Evolutionary conservation across 2,797 vertebrate genomes (phyloP).

Genomic region (Cyclura pinguis): DNA sequence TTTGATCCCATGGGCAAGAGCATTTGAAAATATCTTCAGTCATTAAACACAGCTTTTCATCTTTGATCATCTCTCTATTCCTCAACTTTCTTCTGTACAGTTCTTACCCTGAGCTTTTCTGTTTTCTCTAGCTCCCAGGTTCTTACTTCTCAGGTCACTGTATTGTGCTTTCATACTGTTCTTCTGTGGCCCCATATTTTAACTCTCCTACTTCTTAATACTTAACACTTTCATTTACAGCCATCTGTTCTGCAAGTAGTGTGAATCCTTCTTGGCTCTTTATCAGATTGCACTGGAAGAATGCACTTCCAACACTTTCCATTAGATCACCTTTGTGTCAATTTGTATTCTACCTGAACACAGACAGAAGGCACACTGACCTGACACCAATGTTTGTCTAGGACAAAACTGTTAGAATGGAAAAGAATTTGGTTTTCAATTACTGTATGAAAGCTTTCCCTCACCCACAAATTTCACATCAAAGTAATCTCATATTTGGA

Average conservation of each 20-base stretch:
- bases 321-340: neutral
- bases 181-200: neutral
- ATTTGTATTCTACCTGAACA: neutral
- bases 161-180: too few species aligned
- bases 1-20: too few species aligned
- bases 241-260: neutral
- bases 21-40: too few species aligned
- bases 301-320: neutral
- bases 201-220: neutral
- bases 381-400: neutral
- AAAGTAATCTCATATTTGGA: neutral
- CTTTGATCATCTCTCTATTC: neutral
- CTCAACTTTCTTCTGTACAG: neutral
- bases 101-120: neutral
- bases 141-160: neutral
- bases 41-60: neutral
- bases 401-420: neutral
- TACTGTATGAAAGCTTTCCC: neutral
- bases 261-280: neutral
- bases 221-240: neutral
- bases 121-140: neutral
- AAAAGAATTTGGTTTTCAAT: constrained; percentile 21
- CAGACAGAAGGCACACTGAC: neutral
- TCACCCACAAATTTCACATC: neutral
- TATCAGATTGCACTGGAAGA: neutral